Conservation (phyloP, 2,888 invertebrate species). For the Oligia latruncula region DNA sequence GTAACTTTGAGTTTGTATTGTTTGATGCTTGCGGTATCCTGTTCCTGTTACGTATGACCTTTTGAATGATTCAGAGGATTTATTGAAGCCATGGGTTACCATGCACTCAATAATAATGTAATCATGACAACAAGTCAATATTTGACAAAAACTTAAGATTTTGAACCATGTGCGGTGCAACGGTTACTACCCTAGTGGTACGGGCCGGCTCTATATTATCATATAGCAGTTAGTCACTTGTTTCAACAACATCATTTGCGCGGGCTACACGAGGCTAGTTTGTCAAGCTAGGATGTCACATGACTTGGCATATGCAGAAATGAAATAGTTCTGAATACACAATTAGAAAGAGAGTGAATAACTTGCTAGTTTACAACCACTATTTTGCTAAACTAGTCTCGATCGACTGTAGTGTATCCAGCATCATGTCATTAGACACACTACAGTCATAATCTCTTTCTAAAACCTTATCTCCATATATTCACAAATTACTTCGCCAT, state of each 20-base stretch:
- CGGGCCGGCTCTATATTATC: too few species aligned
- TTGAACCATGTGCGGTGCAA: not conserved
- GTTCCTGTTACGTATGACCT: not conserved
- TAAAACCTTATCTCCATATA: not conserved
- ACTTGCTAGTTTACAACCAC: too few species aligned
- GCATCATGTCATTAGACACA: too few species aligned
- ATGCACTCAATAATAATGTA: not conserved
- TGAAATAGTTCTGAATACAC: too few species aligned
- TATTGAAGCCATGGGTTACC: not conserved
- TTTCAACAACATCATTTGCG: too few species aligned
- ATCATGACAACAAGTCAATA: not conserved
- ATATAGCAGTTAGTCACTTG: too few species aligned
- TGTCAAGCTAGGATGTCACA: not conserved
- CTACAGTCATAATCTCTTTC: not conserved
- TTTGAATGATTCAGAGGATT: not conserved
- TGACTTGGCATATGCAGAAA: too few species aligned
- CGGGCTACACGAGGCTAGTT: too few species aligned
- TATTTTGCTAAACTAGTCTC: too few species aligned
- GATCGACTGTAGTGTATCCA: too few species aligned
- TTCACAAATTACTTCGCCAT: not conserved
- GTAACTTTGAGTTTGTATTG: slow-evolving; percentile 2
- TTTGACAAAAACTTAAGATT: too few species aligned
- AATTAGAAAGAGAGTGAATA: too few species aligned
- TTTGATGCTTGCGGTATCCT: not conserved
- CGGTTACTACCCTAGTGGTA: not conserved